Evolutionary conservation across 2,113 vertebrate genomes (phyloP).

Genomic region (Ictidomys tridecemlineatus): DNA sequence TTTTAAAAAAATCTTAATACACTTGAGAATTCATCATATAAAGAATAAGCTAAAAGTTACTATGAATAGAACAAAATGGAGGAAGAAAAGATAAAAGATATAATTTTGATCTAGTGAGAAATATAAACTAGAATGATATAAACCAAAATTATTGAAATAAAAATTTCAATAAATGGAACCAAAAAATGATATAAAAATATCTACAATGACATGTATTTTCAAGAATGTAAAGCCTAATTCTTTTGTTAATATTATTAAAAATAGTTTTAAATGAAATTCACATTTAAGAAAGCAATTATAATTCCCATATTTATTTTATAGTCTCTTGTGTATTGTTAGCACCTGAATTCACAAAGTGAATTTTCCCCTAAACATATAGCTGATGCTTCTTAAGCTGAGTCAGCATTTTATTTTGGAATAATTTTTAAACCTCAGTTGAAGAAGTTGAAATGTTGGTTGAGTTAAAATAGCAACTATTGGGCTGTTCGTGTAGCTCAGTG

Average conservation of each 20-base stretch:
- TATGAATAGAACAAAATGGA: background rate
- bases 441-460: background rate
- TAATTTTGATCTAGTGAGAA: background rate
- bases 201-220: background rate
- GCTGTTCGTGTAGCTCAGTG: background rate
- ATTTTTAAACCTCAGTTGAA: slow-evolving; percentile 13
- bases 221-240: background rate
- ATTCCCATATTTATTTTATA: background rate
- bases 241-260: background rate
- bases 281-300: background rate
- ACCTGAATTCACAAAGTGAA: background rate
- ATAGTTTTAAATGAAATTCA: slow-evolving; percentile 6
- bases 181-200: background rate
- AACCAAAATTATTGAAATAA: background rate
- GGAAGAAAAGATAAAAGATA: background rate
- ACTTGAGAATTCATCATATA: background rate
- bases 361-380: background rate
- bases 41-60: background rate
- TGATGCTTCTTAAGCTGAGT: background rate
- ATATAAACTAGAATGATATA: background rate
- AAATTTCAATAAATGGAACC: background rate
- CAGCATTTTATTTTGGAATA: background rate
- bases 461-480: background rate
- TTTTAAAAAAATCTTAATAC: background rate
- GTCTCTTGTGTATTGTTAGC: background rate